phyloP scores from a whole-genome alignment of 2,797 vertebrate genomes.

The Cryptoprocta ferox region DNA sequence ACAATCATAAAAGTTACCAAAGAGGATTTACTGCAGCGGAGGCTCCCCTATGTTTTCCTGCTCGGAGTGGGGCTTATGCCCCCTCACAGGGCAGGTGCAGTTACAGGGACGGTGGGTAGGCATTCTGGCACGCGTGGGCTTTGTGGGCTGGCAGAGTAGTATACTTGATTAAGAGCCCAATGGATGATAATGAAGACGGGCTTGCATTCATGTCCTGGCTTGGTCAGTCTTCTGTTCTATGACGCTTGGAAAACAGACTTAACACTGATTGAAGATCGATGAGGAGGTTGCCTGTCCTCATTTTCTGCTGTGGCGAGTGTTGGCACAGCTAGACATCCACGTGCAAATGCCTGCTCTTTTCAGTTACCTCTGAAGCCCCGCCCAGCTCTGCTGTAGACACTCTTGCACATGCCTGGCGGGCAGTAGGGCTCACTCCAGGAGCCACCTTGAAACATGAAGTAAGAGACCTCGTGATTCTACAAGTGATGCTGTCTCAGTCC shows the following conservation, averaged over 20 bases:
- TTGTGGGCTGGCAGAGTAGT: too few species aligned
- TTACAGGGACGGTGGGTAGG: not conserved
- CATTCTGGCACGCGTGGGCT: not conserved
- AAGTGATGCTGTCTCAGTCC: not conserved
- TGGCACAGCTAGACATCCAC: not conserved
- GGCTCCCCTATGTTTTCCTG: not conserved
- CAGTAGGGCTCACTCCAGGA: not conserved
- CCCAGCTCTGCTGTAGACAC: not conserved
- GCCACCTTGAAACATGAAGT: not conserved
- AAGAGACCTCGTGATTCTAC: not conserved
- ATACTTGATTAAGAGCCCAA: not conserved
- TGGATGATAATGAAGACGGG: not conserved
- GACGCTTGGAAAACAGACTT: not conserved
- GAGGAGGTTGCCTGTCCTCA: not conserved
- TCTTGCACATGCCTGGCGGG: not conserved
- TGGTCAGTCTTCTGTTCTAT: not conserved
- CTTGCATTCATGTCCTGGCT: not conserved
- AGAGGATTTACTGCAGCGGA: not conserved
- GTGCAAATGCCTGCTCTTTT: fast-evolving
- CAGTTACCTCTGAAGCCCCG: not conserved
- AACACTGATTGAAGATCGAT: too few species aligned
- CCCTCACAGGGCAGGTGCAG: not conserved
- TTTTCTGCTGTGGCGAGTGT: not conserved
- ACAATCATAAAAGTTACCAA: not conserved
- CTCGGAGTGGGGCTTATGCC: too few species aligned